Conservation (phyloP, 2,888 invertebrate species). For the Molanna angustata region DNA sequence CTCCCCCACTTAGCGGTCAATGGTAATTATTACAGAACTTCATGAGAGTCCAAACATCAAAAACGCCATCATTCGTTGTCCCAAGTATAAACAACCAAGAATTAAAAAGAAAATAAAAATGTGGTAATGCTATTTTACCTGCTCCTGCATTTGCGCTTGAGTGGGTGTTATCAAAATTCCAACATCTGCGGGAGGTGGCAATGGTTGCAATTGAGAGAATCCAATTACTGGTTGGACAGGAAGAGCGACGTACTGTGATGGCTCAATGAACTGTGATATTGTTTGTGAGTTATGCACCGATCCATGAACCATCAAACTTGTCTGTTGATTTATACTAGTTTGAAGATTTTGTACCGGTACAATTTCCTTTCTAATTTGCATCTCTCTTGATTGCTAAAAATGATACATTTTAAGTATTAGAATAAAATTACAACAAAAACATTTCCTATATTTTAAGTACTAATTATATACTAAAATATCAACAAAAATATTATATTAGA, state of each 20-base stretch:
- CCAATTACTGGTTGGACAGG: slow-evolving; percentile 43
- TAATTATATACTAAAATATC: too few species aligned
- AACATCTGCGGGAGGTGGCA: slow-evolving; percentile 37
- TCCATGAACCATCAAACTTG: slow-evolving; percentile 11
- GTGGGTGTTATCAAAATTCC: slow-evolving; percentile 34
- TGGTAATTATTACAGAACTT: too few species aligned
- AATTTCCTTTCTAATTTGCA: slow-evolving; percentile 12
- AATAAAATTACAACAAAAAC: too few species aligned
- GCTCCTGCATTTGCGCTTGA: slow-evolving; percentile 64
- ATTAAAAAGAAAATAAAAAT: background rate
- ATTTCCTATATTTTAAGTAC: too few species aligned
- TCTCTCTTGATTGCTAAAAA: slow-evolving; percentile 30
- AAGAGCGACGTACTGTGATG: slow-evolving; percentile 42
- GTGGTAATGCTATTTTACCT: slow-evolving; percentile 43
- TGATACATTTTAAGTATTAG: slow-evolving; percentile 38
- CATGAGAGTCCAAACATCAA: too few species aligned
- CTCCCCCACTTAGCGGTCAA: too few species aligned
- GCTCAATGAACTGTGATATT: slow-evolving; percentile 45
- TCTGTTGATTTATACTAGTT: background rate
- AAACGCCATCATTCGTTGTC: too few species aligned
- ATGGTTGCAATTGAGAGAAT: slow-evolving; percentile 41
- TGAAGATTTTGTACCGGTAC: slow-evolving; percentile 32
- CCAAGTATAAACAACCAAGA: too few species aligned
- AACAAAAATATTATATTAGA: too few species aligned
- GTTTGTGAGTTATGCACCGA: slow-evolving; percentile 5